Percentiles rank a stretch among this genome's conserved stretches.
phyloP scores from a whole-genome alignment of 2,888 invertebrate genomes.

The Mythimna lalbum region DNA sequence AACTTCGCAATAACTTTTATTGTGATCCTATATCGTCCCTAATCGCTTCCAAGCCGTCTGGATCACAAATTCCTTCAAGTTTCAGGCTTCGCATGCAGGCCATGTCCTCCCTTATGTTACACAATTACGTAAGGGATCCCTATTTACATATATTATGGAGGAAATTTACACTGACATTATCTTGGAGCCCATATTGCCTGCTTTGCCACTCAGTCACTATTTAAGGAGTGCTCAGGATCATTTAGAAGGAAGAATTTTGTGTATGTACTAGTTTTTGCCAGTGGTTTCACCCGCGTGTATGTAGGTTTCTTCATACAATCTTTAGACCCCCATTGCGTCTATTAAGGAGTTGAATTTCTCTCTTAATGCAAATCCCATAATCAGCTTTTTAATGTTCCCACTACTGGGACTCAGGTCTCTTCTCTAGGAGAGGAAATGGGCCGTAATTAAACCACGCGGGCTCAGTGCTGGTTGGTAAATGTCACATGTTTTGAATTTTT shows the following conservation, averaged over 20 bases:
- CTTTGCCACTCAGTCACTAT: constrained; percentile 55
- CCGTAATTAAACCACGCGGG: no score
- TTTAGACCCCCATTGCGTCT: no score
- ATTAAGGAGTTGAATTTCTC: no score
- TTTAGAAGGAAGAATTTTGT: constrained; percentile 22
- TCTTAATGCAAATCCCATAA: no score
- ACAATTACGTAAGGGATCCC: constrained; percentile 55
- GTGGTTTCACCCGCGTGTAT: no score
- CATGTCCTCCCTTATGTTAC: constrained; percentile 42
- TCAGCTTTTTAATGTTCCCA: no score
- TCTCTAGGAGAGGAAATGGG: no score
- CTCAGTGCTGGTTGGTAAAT: no score
- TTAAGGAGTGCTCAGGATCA: constrained; percentile 21
- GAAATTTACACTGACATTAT: constrained; percentile 58
- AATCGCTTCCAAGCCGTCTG: constrained; percentile 17
- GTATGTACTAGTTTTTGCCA: neutral
- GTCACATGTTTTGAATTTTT: no score
- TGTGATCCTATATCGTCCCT: constrained; percentile 1
- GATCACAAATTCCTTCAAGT: constrained; percentile 30
- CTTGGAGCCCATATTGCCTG: constrained; percentile 48
- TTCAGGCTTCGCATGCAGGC: constrained; percentile 21
- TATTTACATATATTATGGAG: constrained; percentile 60
- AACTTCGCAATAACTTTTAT: neutral
- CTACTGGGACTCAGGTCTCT: no score
- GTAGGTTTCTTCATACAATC: no score